Conservation (phyloP, 1,140 invertebrate species). For the Ceratosolen solmsi region DNA sequence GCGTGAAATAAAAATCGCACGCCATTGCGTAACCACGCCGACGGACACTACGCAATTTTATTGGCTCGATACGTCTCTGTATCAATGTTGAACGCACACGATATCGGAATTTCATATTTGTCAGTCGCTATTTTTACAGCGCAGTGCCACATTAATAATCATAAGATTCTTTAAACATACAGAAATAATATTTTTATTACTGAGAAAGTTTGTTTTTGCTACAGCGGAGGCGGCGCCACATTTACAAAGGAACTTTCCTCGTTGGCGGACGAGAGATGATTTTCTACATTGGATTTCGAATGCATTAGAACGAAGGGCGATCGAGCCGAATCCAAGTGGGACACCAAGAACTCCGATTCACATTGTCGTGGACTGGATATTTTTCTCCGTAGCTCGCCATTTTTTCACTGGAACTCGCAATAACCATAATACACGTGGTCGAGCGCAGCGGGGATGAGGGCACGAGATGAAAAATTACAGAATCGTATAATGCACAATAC, state of each 20-base stretch:
- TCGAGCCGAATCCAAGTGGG: not conserved
- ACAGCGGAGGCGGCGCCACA: not conserved
- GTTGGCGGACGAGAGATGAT: not conserved
- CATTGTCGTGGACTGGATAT: not conserved
- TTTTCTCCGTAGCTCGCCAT: not conserved
- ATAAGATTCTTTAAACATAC: not conserved
- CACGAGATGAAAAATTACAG: not conserved
- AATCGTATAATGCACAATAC: slow-evolving; percentile 37
- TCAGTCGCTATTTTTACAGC: no score
- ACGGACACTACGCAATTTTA: not conserved
- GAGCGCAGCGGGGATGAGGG: not conserved
- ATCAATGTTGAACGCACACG: not conserved
- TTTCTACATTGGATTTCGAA: slow-evolving; percentile 13
- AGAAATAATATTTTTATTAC: slow-evolving; percentile 17
- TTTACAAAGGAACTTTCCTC: slow-evolving; percentile 25
- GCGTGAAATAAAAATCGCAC: not conserved
- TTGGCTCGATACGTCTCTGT: not conserved
- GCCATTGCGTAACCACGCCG: not conserved
- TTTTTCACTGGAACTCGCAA: no score
- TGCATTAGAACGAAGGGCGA: not conserved
- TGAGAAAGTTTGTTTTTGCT: slow-evolving; percentile 17
- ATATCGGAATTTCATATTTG: not conserved
- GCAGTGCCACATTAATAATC: no score
- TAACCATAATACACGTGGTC: not conserved
- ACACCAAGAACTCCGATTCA: not conserved